Evolutionary conservation across 2,797 vertebrate genomes (phyloP).

Genomic region (Euthynnus affinis): DNA sequence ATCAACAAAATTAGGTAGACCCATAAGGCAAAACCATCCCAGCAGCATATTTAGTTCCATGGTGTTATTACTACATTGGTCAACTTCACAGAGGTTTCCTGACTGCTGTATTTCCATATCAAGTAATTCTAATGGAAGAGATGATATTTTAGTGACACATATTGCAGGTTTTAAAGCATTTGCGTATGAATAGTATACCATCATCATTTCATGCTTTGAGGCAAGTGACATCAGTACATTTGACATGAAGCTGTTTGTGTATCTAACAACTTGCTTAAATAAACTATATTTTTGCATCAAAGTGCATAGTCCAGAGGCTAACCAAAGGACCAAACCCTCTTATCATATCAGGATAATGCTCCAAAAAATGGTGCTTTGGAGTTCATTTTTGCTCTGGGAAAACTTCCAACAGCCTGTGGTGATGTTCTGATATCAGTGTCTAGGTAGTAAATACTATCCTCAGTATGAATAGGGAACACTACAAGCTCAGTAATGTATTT

Average conservation of each 20-base stretch:
- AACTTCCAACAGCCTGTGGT: conserved; percentile 23
- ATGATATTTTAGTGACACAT: conserved; percentile 16
- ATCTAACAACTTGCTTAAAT: background rate
- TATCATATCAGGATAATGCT: conserved; percentile 34
- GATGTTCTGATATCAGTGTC: conserved; percentile 33
- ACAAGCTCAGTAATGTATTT: conserved; percentile 27
- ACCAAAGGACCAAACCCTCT: conserved; percentile 25
- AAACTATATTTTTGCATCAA: conserved; percentile 8
- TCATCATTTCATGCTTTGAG: conserved; percentile 34
- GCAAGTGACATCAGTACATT: conserved; percentile 19
- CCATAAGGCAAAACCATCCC: conserved; percentile 31
- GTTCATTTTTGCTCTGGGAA: conserved; percentile 29
- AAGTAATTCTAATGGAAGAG: conserved; percentile 23
- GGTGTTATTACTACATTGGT: background rate
- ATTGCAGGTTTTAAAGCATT: conserved; percentile 25
- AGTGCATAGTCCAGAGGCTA: conserved; percentile 14
- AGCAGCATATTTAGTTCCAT: conserved; percentile 24
- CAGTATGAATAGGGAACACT: conserved; percentile 24
- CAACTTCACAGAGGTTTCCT: conserved; percentile 19
- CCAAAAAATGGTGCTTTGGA: conserved; percentile 29
- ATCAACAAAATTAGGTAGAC: conserved; percentile 27
- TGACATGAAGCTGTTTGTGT: conserved; percentile 27
- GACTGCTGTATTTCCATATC: conserved; percentile 20
- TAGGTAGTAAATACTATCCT: conserved; percentile 24
- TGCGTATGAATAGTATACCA: conserved; percentile 12